These are phyloP conservation scores for Salpingus planirostris DNA, from an alignment of 2,888 invertebrate species.

Conservation along the genomic window DNA sequence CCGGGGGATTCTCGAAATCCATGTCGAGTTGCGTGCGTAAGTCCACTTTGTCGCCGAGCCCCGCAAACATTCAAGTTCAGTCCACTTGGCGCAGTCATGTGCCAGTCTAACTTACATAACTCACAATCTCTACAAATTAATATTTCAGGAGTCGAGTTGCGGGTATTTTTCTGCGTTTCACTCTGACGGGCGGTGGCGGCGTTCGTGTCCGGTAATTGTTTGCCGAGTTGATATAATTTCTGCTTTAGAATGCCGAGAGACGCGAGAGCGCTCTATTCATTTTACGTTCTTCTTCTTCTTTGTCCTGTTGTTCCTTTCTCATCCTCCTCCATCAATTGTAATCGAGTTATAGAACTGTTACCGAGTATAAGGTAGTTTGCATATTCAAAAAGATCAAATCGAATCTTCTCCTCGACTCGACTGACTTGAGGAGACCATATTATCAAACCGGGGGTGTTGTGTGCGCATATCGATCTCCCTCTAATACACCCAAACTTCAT, in stretches of 20 bases:
- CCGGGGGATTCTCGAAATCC: too few species aligned
- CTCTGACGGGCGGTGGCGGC: constrained; percentile 8
- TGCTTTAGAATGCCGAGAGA: background rate
- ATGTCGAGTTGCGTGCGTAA: constrained; percentile 22
- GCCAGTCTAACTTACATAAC: constrained; percentile 32
- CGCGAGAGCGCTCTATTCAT: background rate
- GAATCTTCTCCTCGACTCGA: too few species aligned
- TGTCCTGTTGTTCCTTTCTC: constrained; percentile 7
- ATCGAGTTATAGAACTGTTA: constrained; percentile 8
- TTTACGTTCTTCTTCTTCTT: constrained; percentile 6
- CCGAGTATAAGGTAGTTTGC: constrained; percentile 12
- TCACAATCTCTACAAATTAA: constrained; percentile 38
- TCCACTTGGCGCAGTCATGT: constrained; percentile 33
- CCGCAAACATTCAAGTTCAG: constrained; percentile 14
- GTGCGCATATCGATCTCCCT: too few species aligned
- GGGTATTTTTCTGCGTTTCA: constrained; percentile 7
- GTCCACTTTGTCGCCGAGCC: constrained; percentile 17
- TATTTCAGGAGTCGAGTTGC: constrained; percentile 24
- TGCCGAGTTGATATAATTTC: too few species aligned
- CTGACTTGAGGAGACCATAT: too few species aligned
- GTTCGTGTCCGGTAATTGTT: background rate
- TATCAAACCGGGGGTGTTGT: too few species aligned
- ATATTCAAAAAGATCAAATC: constrained; percentile 17
- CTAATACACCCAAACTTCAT: too few species aligned
- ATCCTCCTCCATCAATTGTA: background rate